phyloP scores from a whole-genome alignment of 2,797 vertebrate species.

The Gallinago solitaria region DNA sequence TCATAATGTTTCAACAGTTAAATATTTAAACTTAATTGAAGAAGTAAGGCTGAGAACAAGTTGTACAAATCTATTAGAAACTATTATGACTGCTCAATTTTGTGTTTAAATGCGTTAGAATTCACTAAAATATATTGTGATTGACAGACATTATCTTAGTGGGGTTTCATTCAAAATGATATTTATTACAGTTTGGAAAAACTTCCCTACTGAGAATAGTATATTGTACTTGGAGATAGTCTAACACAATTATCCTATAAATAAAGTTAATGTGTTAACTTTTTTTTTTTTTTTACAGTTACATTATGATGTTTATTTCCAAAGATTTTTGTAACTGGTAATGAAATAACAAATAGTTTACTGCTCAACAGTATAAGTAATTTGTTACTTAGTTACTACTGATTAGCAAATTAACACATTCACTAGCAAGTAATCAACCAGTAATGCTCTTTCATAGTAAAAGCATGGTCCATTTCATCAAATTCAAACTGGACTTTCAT shows the following conservation, averaged over 20 bases:
- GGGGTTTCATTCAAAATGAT: not conserved
- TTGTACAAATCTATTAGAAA: not conserved
- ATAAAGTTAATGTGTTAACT: not conserved
- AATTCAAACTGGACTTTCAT: not conserved
- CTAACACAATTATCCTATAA: not conserved
- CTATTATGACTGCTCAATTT: not conserved
- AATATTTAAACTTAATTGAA: slow-evolving; percentile 37
- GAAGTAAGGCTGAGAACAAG: slow-evolving; percentile 9
- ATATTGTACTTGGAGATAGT: not conserved
- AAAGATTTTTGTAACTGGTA: not conserved
- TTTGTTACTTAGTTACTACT: not conserved
- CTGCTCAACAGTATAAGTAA: not conserved
- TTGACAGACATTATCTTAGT: slow-evolving; percentile 5
- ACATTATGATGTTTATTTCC: not conserved
- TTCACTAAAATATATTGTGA: not conserved
- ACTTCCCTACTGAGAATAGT: not conserved
- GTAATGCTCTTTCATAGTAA: not conserved
- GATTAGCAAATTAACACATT: not conserved
- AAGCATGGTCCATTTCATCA: not conserved
- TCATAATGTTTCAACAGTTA: not conserved
- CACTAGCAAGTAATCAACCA: not conserved
- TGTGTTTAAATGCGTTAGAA: not conserved
- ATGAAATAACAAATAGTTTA: not conserved
- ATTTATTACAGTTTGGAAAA: slow-evolving; percentile 10
- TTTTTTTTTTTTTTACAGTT: not conserved